phyloP scores from a whole-genome alignment of 2,888 invertebrate genomes.

The Eudemis profundana region DNA sequence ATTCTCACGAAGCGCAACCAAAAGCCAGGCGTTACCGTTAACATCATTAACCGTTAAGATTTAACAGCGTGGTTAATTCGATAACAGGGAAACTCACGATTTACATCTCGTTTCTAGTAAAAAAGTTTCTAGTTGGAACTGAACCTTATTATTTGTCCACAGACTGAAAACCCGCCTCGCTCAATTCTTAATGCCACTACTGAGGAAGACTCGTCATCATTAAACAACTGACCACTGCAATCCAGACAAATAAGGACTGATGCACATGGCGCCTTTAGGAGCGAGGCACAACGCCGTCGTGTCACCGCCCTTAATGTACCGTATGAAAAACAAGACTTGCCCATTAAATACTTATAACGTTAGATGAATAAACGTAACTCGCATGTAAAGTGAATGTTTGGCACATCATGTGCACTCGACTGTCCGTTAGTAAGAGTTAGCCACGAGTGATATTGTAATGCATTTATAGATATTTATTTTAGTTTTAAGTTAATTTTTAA shows the following conservation, averaged over 20 bases:
- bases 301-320: slow-evolving; percentile 7
- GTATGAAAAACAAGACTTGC: slow-evolving; percentile 29
- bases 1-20: slow-evolving; percentile 14
- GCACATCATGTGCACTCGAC: slow-evolving; percentile 28
- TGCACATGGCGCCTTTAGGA: slow-evolving; percentile 2
- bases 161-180: slow-evolving; percentile 83
- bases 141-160: slow-evolving; percentile 55
- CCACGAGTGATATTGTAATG: slow-evolving; percentile 63
- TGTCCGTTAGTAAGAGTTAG: slow-evolving; percentile 34
- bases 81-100: too few species aligned
- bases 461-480: slow-evolving; percentile 70
- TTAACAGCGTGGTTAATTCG: slow-evolving; percentile 18
- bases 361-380: neutral
- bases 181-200: slow-evolving; percentile 81
- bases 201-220: slow-evolving; percentile 76
- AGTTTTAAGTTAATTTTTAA: slow-evolving; percentile 55
- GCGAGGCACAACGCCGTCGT: neutral
- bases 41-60: slow-evolving; percentile 16
- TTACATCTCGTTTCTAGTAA: too few species aligned
- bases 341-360: slow-evolving; percentile 23
- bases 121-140: neutral
- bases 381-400: slow-evolving; percentile 8
- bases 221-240: slow-evolving; percentile 47
- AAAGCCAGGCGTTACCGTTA: slow-evolving; percentile 24
- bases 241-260: slow-evolving; percentile 11